Conservation (phyloP, 2,797 vertebrate species). For the Cossypha heuglini region DNA sequence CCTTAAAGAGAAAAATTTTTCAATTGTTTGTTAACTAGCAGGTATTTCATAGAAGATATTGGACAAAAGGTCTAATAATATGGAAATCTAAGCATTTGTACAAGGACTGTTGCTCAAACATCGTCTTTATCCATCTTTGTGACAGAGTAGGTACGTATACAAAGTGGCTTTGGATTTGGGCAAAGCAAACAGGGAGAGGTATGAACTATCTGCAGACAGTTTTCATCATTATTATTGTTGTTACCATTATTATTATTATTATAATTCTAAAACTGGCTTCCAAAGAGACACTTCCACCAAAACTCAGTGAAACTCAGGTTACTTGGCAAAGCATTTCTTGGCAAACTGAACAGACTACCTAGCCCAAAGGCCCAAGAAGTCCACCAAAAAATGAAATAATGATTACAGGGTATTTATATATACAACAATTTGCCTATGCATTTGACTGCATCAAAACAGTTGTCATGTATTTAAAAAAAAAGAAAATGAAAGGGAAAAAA, state of each 20-base stretch:
- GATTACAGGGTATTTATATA: neutral
- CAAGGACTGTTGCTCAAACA: rapidly evolving
- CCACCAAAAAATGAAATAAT: neutral
- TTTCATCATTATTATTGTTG: neutral
- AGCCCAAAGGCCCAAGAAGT: neutral
- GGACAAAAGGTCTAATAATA: neutral
- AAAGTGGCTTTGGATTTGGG: neutral
- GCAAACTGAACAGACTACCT: neutral
- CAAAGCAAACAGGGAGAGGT: neutral
- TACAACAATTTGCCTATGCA: neutral
- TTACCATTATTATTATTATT: too few relatives aligned
- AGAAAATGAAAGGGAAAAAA: rapidly evolving
- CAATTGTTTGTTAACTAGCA: neutral
- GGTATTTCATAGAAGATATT: neutral
- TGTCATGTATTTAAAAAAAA: neutral
- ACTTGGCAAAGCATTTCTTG: neutral
- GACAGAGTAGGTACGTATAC: rapidly evolving
- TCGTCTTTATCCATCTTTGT: neutral
- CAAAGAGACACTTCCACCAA: neutral
- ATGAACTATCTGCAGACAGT: neutral
- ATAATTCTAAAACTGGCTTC: neutral
- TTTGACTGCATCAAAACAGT: neutral
- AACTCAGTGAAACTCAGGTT: neutral
- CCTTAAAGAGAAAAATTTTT: neutral
- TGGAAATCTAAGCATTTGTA: neutral